Percentiles rank a stretch among this genome's conserved stretches.
Evolutionary conservation across 2,113 vertebrate genomes (phyloP).

Genomic region (Arizona elegans): DNA sequence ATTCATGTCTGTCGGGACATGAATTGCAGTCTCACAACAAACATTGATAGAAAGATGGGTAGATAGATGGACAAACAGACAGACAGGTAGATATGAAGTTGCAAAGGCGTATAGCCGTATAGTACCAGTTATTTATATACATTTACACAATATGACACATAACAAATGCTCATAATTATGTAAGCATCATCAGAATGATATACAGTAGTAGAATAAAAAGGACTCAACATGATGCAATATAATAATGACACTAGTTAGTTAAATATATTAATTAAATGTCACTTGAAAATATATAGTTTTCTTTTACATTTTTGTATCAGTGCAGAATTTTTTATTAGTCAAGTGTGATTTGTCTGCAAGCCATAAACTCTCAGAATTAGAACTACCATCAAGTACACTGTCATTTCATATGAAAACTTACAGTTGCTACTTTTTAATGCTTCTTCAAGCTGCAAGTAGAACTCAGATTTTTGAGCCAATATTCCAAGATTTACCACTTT

Average conservation of each 20-base stretch:
- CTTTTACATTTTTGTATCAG: neutral
- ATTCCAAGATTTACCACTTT: constrained; percentile 82
- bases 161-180: neutral
- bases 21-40: neutral
- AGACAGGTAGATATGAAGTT: neutral
- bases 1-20: neutral
- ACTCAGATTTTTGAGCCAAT: constrained; percentile 83
- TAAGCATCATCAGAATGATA: neutral
- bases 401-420: constrained; percentile 72
- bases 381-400: neutral
- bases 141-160: neutral
- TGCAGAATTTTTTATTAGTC: neutral
- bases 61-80: neutral
- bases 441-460: constrained; percentile 79
- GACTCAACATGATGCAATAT: neutral
- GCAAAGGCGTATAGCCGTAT: neutral
- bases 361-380: neutral
- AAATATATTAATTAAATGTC: neutral
- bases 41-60: neutral
- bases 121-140: neutral
- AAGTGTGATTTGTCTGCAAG: neutral
- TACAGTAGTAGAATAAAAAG: neutral
- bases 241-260: neutral
- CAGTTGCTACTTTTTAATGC: constrained; percentile 72
- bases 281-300: neutral